A percentile compares a stretch with the other conserved stretches of the same genome.
Conservation (phyloP, 2,113 vertebrate species). For the Piaya cayana region DNA sequence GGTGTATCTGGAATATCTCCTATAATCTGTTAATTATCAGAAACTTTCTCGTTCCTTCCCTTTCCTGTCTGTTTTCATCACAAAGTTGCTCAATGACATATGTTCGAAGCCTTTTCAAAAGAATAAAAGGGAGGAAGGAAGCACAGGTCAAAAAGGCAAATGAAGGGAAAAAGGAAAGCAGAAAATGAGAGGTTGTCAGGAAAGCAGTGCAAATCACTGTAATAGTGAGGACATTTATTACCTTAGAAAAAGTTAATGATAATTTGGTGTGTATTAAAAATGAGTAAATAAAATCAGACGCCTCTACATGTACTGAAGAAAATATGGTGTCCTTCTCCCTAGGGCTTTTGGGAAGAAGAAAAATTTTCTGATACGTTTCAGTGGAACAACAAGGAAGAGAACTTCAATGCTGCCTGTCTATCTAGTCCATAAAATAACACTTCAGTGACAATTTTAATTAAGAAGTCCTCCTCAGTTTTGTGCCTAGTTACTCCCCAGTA, state of each 20-base stretch:
- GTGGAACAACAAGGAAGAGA: background rate
- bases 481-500: background rate
- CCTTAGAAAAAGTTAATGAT: background rate
- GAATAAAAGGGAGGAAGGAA: conserved; percentile 32
- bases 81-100: background rate
- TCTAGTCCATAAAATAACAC: background rate
- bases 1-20: background rate
- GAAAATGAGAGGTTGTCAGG: background rate
- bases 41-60: background rate
- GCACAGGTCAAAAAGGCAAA: background rate
- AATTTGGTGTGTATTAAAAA: background rate
- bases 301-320: background rate
- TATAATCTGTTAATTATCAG: background rate
- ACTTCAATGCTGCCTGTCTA: background rate
- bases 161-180: background rate
- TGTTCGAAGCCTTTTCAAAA: background rate
- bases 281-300: background rate
- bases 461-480: background rate
- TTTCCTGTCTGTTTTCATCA: conserved; percentile 25
- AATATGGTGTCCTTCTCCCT: background rate
- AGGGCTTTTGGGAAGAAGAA: background rate
- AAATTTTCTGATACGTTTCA: too few relatives aligned
- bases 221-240: background rate
- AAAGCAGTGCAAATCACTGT: background rate
- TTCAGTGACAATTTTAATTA: background rate